These are phyloP conservation scores for Palythoa heliodiscus DNA, from an alignment of 92 coral and sea anemone species.

Conservation along the genomic window DNA sequence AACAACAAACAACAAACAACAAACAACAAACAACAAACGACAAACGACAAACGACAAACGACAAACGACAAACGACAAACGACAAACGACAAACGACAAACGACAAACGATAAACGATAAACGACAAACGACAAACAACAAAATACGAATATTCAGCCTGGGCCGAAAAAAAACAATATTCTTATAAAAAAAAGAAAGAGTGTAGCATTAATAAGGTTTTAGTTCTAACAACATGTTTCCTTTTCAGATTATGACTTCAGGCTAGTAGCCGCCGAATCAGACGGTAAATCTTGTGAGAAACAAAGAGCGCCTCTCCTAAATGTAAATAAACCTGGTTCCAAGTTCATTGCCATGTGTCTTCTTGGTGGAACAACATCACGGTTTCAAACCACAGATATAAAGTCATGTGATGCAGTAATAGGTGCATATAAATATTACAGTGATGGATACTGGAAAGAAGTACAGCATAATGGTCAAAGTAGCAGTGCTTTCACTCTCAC, in stretches of 20 bases:
- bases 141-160: too few relatives aligned
- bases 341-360: neutral
- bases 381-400: neutral
- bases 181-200: too few relatives aligned
- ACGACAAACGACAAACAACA: too few relatives aligned
- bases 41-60: too few relatives aligned
- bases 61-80: too few relatives aligned
- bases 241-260: slow-evolving; percentile 17
- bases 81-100: too few relatives aligned
- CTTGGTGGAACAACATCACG: neutral
- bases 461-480: neutral
- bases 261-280: slow-evolving; percentile 1
- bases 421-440: neutral
- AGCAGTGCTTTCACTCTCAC: neutral
- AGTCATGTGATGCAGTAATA: neutral
- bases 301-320: slow-evolving; percentile 24
- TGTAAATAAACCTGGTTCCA: neutral
- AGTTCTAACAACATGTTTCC: neutral
- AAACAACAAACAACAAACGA: too few relatives aligned
- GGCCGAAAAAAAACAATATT: too few relatives aligned
- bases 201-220: neutral
- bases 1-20: too few relatives aligned
- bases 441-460: slow-evolving; percentile 22
- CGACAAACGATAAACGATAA: too few relatives aligned
- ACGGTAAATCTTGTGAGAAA: neutral